Evolutionary conservation across 2,113 vertebrate species (phyloP).

Genomic region (Helogale parvula): DNA sequence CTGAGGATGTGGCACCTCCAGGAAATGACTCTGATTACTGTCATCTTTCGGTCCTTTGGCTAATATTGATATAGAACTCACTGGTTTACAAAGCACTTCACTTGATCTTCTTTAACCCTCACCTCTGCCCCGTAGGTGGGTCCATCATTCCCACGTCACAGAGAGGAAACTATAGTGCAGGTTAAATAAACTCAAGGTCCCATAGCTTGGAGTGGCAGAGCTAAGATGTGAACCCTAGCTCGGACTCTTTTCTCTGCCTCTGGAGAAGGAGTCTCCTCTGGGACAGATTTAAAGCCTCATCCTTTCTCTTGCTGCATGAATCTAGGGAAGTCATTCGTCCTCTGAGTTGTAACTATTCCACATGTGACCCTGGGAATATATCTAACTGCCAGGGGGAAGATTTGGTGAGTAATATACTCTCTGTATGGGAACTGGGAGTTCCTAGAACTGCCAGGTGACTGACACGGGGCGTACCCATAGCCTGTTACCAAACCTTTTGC

Average conservation of each 20-base stretch:
- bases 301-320: neutral
- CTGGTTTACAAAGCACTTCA: neutral
- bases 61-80: neutral
- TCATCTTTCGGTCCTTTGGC: neutral
- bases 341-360: neutral
- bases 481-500: neutral
- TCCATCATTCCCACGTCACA: neutral
- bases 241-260: neutral
- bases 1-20: neutral
- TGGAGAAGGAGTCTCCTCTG: neutral
- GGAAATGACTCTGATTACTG: neutral
- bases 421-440: neutral
- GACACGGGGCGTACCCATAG: neutral
- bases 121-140: neutral
- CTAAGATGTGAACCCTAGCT: neutral
- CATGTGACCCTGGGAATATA: neutral
- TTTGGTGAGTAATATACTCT: neutral
- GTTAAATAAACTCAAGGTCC: neutral
- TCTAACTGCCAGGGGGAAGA: neutral
- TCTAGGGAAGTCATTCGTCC: neutral
- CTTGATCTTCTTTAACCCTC: neutral
- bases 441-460: neutral
- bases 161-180: slow-evolving; percentile 1
- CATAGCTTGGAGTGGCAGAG: neutral
- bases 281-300: neutral